Evolutionary conservation across 1,140 invertebrate species (phyloP).

Genomic region (Rhizoglyphus robini): DNA sequence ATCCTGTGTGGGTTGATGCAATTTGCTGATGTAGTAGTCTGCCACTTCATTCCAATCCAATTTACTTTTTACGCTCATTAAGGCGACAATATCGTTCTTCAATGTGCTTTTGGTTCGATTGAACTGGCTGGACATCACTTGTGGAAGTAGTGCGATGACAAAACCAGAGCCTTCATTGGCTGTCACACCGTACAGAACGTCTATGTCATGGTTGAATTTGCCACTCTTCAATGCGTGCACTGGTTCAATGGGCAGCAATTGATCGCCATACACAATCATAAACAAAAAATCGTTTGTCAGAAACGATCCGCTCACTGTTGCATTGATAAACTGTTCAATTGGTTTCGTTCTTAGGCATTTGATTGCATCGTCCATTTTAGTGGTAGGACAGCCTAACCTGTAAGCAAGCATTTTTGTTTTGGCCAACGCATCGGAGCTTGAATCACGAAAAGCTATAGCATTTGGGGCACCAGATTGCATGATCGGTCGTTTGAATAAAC

Average conservation of each 20-base stretch:
- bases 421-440: constrained; percentile 41
- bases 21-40: background rate
- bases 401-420: background rate
- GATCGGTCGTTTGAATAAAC: constrained; percentile 32
- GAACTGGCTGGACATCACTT: background rate
- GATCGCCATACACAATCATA: background rate
- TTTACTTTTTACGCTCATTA: background rate
- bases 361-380: background rate
- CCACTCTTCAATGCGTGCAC: constrained; percentile 9
- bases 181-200: background rate
- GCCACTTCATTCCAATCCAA: background rate
- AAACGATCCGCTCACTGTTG: background rate
- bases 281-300: background rate
- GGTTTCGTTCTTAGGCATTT: constrained; percentile 12
- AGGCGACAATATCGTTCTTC: background rate
- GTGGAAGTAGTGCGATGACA: background rate
- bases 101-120: background rate
- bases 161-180: background rate
- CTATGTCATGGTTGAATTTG: background rate
- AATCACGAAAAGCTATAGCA: constrained; percentile 35
- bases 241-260: constrained; percentile 11
- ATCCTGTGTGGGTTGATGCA: background rate
- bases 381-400: background rate
- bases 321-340: background rate
- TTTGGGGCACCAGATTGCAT: constrained; percentile 25